phyloP scores from a whole-genome alignment of 2,797 vertebrate genomes.

The Aselliscus stoliczkanus region DNA sequence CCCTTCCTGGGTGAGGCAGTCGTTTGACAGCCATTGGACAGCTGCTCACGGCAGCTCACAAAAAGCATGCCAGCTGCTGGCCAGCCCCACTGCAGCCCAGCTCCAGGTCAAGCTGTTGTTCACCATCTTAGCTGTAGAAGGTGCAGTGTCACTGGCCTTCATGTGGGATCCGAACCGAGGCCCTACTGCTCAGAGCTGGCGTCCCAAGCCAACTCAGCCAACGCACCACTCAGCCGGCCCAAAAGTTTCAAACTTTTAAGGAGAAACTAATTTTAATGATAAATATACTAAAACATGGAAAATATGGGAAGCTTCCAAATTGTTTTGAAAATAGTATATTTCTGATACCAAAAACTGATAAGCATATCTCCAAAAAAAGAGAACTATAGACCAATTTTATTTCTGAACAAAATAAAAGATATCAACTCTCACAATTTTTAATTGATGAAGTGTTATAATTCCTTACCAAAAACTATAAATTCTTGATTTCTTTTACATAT shows the following conservation, averaged over 20 bases:
- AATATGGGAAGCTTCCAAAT: background rate
- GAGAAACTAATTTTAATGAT: slow-evolving; percentile 17
- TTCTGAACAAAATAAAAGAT: slow-evolving; percentile 12
- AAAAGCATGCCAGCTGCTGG: no score
- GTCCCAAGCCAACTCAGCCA: no score
- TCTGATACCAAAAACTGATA: background rate
- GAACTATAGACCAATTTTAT: background rate
- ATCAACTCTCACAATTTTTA: background rate
- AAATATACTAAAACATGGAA: background rate
- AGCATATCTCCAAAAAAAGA: background rate
- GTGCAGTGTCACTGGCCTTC: no score
- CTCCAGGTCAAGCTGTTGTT: no score
- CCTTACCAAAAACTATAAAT: background rate
- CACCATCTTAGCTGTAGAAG: no score
- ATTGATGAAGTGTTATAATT: background rate
- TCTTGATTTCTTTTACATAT: background rate
- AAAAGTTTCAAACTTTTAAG: slow-evolving; percentile 23
- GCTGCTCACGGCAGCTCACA: no score
- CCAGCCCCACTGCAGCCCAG: no score
- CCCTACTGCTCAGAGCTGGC: no score
- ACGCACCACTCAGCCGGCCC: no score
- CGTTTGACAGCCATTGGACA: no score
- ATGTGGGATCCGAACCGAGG: no score
- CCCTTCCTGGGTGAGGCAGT: no score
- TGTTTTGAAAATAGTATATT: slow-evolving; percentile 9